Evolutionary conservation across 1,140 invertebrate species (phyloP), one percentile per base, ranked within the genome.

Genomic region (Nasonia longicornis): DNA sequence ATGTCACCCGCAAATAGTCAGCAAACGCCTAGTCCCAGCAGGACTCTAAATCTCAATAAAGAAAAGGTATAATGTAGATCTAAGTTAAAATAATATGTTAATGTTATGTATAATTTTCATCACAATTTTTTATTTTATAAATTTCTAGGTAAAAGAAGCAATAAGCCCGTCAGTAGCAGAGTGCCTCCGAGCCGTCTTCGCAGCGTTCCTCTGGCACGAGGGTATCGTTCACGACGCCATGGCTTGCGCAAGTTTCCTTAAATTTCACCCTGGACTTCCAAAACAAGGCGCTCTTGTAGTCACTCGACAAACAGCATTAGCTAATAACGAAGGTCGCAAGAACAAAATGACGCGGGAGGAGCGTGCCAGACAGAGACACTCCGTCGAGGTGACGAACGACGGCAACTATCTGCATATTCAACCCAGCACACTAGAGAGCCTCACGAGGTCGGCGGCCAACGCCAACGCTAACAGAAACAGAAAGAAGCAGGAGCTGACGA

Each of bases 211-310:
- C 2, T 99, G 98, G 98, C 98, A 99, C 89, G 97, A 99, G 92
- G 97, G 97, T 2, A 95, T 99, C 66, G 97, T 98, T 0, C 97
- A 98, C 88, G 98, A 99, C 89, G 97, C 97, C 7, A 99, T 99
- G 95, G 97, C 98, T 0, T 98, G 97, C 87, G 97, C 98, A 0
- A 97, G 97, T 6, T 99, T 97, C 87, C 91, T 99, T 0, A 98
- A 98, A 90, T 99, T 99, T 88, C 97, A 98, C 89, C 97, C 97
- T 8, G 94, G 94, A 26, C 90, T 98, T 78, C 95, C 95, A 7
- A 97, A 97, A 86, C 93, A 96, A 85, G 81, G 81, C 11, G 70
- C 70, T 1, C 26, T 74, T 0, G 81, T 78, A 11, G 71, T 74
- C 0, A 79, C 81, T 63, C 70, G 81, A 3, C 76, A 78, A 35